phyloP scores from a whole-genome alignment of 1,140 invertebrate genomes.

The Batillaria attramentaria region DNA sequence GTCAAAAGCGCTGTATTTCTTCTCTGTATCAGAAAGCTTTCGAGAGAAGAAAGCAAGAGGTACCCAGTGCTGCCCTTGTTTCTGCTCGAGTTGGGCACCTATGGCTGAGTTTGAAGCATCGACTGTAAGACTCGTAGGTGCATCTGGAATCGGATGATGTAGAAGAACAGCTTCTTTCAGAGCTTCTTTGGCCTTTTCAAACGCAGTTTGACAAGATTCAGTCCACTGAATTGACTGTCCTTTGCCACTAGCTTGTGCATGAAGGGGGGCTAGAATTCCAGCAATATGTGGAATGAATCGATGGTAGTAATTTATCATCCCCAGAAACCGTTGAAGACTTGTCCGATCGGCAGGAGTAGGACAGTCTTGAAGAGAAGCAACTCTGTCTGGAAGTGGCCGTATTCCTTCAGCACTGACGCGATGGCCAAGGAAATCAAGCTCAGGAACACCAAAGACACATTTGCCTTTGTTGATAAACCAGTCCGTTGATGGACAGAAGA shows the following conservation, averaged over 20 bases:
- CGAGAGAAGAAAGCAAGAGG: slow-evolving; percentile 21
- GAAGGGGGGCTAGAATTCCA: slow-evolving; percentile 28
- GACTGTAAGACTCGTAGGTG: slow-evolving; percentile 8
- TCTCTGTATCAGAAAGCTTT: slow-evolving; percentile 9
- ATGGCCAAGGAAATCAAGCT: too few relatives aligned
- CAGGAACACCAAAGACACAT: too few relatives aligned
- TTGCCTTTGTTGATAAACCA: too few relatives aligned
- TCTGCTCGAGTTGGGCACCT: slow-evolving; percentile 14
- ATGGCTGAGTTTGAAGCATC: slow-evolving; percentile 9
- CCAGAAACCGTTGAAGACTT: slow-evolving; percentile 49
- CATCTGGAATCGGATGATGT: slow-evolving; percentile 27
- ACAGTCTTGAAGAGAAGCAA: background rate
- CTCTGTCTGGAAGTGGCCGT: background rate
- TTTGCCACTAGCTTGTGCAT: slow-evolving; percentile 21
- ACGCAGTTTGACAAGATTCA: too few relatives aligned
- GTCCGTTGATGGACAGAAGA: too few relatives aligned
- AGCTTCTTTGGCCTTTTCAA: slow-evolving; percentile 4
- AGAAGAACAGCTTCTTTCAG: slow-evolving; percentile 19
- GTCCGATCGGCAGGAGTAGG: background rate
- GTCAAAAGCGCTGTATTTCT: slow-evolving; percentile 22
- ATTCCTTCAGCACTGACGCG: background rate
- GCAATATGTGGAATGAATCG: slow-evolving; percentile 65
- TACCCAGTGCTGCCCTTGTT: background rate
- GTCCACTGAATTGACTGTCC: too few relatives aligned
- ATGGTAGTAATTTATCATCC: slow-evolving; percentile 67